Evolutionary conservation across 1,140 invertebrate species (phyloP).

Genomic region (Caenorhabditis brenneri): DNA sequence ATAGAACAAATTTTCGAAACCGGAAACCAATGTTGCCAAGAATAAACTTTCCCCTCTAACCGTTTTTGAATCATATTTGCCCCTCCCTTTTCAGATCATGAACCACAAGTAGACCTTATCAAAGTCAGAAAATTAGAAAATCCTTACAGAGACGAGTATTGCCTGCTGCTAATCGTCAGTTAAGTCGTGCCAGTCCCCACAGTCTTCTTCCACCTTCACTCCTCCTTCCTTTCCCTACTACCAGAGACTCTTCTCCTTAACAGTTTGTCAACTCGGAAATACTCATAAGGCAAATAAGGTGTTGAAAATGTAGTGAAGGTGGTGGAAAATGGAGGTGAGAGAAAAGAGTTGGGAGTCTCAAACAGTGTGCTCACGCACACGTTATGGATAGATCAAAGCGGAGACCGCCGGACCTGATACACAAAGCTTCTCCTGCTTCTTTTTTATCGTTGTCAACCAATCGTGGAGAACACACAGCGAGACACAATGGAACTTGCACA

Average conservation of each 20-base stretch:
- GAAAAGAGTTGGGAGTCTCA: not conserved
- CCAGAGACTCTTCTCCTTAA: slow-evolving; percentile 33
- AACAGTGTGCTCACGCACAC: slow-evolving; percentile 29
- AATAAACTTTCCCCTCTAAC: not conserved
- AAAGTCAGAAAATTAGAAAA: not conserved
- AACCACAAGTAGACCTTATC: slow-evolving; percentile 4
- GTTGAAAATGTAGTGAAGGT: slow-evolving; percentile 10
- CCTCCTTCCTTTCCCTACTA: not conserved
- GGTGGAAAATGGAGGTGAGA: slow-evolving; percentile 1
- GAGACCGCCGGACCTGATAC: slow-evolving; percentile 24
- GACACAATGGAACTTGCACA: not conserved
- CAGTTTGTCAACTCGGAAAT: slow-evolving; percentile 37
- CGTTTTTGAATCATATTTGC: not conserved
- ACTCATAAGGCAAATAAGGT: slow-evolving; percentile 35
- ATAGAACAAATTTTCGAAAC: not conserved
- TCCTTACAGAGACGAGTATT: slow-evolving; percentile 15
- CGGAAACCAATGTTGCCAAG: not conserved
- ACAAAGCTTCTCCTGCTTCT: slow-evolving; percentile 10
- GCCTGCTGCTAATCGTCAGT: slow-evolving; percentile 21
- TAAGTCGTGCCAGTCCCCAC: not conserved
- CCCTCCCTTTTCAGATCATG: not conserved
- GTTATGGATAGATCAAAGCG: slow-evolving; percentile 20
- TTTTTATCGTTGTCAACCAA: slow-evolving; percentile 25
- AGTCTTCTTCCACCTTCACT: not conserved
- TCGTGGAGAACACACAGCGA: slow-evolving; percentile 15